These are phyloP conservation scores for Podarcis raffonei DNA, from an alignment of 2,113 vertebrate genomes.

Conservation along the genomic window DNA sequence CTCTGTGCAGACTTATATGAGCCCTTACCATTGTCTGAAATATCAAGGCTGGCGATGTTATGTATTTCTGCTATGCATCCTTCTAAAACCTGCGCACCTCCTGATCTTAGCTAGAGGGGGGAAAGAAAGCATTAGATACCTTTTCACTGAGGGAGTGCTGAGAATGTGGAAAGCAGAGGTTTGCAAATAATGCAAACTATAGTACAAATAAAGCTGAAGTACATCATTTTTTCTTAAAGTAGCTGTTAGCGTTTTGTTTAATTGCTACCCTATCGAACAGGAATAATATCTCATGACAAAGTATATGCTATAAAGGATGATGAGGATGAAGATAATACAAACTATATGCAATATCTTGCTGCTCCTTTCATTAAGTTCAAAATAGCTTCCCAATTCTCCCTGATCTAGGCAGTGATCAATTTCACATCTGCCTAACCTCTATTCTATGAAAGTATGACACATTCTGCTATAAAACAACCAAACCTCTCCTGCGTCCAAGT, in stretches of 20 bases:
- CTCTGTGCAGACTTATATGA: neutral
- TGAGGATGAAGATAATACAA: neutral
- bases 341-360: neutral
- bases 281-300: neutral
- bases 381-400: neutral
- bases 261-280: neutral
- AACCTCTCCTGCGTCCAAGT: neutral
- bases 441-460: fast-evolving
- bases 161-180: conserved; percentile 54
- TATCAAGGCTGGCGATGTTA: conserved; percentile 95
- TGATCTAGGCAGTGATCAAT: neutral
- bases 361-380: neutral
- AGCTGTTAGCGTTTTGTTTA: neutral
- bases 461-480: neutral
- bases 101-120: conserved; percentile 88
- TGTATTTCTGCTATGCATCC: conserved; percentile 97
- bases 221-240: too few relatives aligned
- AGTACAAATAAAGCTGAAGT: neutral
- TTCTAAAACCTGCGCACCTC: conserved; percentile 95
- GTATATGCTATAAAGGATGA: neutral
- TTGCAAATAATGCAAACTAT: conserved; percentile 32
- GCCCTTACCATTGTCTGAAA: conserved; percentile 95
- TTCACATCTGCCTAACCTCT: neutral
- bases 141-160: conserved; percentile 11
- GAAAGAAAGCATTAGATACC: conserved; percentile 34